A percentile compares a stretch with the other conserved stretches of the same genome.
These are phyloP conservation scores for Diplodus puntazzo DNA, from an alignment of 2,797 vertebrate genomes.

Conservation along the genomic window DNA sequence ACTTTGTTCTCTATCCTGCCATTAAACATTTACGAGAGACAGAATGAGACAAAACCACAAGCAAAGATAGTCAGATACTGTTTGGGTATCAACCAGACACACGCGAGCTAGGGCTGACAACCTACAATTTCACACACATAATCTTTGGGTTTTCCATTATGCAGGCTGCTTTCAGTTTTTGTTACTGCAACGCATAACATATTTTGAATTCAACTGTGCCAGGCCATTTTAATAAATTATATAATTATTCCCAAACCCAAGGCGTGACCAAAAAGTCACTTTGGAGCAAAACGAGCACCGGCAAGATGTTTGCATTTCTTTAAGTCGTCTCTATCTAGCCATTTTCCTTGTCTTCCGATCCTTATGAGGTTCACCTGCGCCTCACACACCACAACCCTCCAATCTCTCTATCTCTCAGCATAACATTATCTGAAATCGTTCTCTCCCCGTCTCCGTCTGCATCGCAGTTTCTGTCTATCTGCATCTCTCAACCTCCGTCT, in stretches of 20 bases:
- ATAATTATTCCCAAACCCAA: neutral
- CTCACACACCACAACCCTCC: constrained; percentile 6
- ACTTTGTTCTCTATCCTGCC: constrained; percentile 48
- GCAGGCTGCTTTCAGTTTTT: constrained; percentile 9
- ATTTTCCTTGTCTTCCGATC: constrained; percentile 9
- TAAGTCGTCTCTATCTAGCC: neutral
- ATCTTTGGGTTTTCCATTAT: constrained; percentile 9
- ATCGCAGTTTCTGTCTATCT: constrained; percentile 20
- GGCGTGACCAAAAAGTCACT: neutral
- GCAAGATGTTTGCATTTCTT: constrained; percentile 26
- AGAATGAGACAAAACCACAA: constrained; percentile 56
- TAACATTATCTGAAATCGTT: constrained; percentile 25
- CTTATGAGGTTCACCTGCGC: neutral
- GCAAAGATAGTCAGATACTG: constrained; percentile 19
- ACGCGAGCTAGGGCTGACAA: neutral
- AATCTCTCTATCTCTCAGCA: constrained; percentile 17
- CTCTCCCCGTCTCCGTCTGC: constrained; percentile 16
- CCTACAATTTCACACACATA: constrained; percentile 6
- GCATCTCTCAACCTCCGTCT: constrained; percentile 20
- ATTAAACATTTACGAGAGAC: constrained; percentile 60
- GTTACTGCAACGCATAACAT: neutral
- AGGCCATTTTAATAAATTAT: neutral
- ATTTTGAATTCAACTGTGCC: neutral
- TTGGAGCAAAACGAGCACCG: neutral
- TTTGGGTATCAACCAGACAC: constrained; percentile 22